Percentiles rank a stretch among this genome's conserved stretches.
Evolutionary conservation across 1,140 invertebrate species (phyloP).

Genomic region (Armadillidium nasatum): DNA sequence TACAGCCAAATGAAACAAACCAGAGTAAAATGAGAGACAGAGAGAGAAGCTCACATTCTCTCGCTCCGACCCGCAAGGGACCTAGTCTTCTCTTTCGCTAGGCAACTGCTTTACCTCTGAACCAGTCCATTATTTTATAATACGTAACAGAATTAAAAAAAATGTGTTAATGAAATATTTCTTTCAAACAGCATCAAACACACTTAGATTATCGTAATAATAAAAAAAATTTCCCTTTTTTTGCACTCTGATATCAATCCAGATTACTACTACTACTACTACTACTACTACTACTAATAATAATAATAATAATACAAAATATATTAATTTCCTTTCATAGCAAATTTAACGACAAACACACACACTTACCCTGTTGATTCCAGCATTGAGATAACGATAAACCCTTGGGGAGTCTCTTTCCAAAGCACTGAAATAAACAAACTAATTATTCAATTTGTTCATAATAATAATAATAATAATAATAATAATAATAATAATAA

Average conservation of each 20-base stretch:
- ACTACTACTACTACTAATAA: constrained; percentile 1
- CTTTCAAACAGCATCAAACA: neutral
- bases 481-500: constrained; percentile 1
- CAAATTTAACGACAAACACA: too few species aligned
- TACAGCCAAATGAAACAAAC: too few species aligned
- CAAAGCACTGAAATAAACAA: constrained; percentile 45
- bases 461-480: neutral
- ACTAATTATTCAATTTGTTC: neutral
- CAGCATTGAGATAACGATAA: constrained; percentile 49
- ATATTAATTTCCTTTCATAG: too few species aligned
- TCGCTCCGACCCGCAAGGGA: too few species aligned
- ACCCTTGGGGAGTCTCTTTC: constrained; percentile 51
- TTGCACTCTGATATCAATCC: too few species aligned
- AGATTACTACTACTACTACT: neutral
- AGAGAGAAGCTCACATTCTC: too few species aligned
- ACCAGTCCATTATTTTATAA: neutral
- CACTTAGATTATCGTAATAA: neutral
- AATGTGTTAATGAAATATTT: neutral
- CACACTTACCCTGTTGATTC: constrained; percentile 51
- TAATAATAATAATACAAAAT: constrained; percentile 7
- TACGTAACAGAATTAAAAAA: neutral
- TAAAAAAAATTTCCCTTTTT: neutral
- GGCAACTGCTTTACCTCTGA: too few species aligned
- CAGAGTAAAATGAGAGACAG: too few species aligned
- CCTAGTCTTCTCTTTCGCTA: too few species aligned